Evolutionary conservation across 2,113 vertebrate species (phyloP), one percentile per base, ranked within the genome.

Genomic region (Rhynchopsitta pachyrhyncha): DNA sequence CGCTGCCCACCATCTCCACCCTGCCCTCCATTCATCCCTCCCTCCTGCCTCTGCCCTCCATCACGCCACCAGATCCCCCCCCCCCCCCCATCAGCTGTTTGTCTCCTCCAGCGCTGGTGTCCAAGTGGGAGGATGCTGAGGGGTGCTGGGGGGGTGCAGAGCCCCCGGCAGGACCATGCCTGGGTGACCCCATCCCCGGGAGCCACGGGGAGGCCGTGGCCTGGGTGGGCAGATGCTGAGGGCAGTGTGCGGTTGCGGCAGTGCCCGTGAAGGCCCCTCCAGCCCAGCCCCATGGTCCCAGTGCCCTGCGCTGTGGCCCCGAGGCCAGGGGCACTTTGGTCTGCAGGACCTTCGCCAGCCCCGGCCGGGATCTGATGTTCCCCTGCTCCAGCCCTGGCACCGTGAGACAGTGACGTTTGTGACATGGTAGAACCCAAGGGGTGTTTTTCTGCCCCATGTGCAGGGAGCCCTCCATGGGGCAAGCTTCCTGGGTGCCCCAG

Each of bases 311-410:
- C 44, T 15, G 3, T 4, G 71, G 29, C 15, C 31, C 14, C 0
- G 14, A 31, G 73, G 24, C 37, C 0, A 0, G 7, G 27, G 55
- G 5, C 0, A 0, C 29, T 25, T 66, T 8, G 0, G 3, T 79
- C 83, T 18, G 33, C 41, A 39, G 66, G 31, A 31, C 12, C 42
- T 0, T 2, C 15, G 2, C 44, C 88, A 76, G 64, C 59, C 74
- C 39, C 0, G 0, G 35, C 53, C 2, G 1, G 49, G 64, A 19
- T 2, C 31, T 29, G 76, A 7, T 1, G 1, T 24, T 46, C 59
- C 76, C 39, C 13, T 1, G 0, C 4, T 0, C n/a, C 20, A 9
- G 10, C 83, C 25, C 11, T 3, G n/a, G 42, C 46, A 55, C 57
- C 7, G 0, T 5, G 70, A 9, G 44, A 41, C 19, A 2, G 22